These are phyloP conservation scores for Andrena marginata DNA, from an alignment of 2,888 invertebrate species.

Conservation along the genomic window DNA sequence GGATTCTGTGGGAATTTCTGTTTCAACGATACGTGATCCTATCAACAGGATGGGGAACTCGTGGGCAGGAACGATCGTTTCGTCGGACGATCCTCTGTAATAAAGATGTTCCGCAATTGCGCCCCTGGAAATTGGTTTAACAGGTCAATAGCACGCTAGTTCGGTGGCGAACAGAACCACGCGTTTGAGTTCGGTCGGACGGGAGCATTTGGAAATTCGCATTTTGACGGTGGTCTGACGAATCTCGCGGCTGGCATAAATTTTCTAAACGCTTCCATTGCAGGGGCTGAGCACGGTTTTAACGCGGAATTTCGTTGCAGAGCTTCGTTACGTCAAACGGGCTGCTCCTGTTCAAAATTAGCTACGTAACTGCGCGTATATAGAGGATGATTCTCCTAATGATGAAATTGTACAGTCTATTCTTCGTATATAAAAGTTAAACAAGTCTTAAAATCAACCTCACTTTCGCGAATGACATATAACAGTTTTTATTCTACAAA, in stretches of 20 bases:
- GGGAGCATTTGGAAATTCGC: slow-evolving; percentile 25
- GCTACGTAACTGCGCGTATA: neutral
- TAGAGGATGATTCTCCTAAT: neutral
- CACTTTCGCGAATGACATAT: too few species aligned
- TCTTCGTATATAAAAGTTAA: too few species aligned
- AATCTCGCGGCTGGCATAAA: slow-evolving; percentile 1
- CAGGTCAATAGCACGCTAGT: slow-evolving; percentile 42
- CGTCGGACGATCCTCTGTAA: slow-evolving; percentile 22
- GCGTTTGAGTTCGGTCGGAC: neutral
- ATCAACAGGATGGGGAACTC: neutral
- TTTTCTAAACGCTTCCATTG: slow-evolving; percentile 32
- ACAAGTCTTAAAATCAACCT: too few species aligned
- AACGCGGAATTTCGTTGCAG: neutral
- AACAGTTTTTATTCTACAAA: too few species aligned
- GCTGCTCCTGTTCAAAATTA: neutral
- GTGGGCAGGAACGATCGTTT: neutral
- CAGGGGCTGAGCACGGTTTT: neutral
- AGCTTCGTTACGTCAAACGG: neutral
- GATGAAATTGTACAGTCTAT: too few species aligned
- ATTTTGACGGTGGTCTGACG: slow-evolving; percentile 12
- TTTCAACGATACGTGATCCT: neutral
- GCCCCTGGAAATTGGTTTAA: slow-evolving; percentile 50
- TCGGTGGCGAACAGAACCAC: slow-evolving; percentile 22
- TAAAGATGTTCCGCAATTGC: slow-evolving; percentile 53
- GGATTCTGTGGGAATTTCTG: neutral